Percentiles rank a stretch among this genome's conserved stretches.
phyloP scores from a whole-genome alignment of 1,140 invertebrate species.

The Hyles euphorbiae region DNA sequence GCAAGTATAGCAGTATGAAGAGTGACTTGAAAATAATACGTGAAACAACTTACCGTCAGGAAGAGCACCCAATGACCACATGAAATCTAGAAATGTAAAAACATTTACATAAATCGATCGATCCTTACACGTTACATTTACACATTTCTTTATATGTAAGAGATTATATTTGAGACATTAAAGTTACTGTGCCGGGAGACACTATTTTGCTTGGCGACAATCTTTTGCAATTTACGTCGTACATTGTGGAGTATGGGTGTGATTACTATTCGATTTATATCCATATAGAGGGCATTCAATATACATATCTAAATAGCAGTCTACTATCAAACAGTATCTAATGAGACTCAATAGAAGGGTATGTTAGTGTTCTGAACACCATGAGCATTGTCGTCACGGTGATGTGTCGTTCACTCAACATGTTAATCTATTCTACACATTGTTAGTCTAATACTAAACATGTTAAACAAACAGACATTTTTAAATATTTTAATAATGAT shows the following conservation, averaged over 20 bases:
- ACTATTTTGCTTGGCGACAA: conserved; percentile 73
- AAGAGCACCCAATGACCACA: conserved; percentile 97
- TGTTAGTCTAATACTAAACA: conserved; percentile 74
- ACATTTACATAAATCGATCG: conserved; percentile 77
- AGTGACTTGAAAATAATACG: conserved; percentile 54
- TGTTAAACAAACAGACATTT: conserved; percentile 74
- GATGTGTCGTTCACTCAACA: conserved; percentile 43
- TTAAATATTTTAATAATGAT: conserved; percentile 71
- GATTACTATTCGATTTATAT: conserved; percentile 40
- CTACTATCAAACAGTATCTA: conserved; percentile 49
- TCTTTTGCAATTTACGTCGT: conserved; percentile 26
- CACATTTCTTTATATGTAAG: conserved; percentile 43
- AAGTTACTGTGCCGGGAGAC: conserved; percentile 56
- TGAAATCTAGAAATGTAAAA: conserved; percentile 95
- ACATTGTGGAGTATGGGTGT: conserved; percentile 14
- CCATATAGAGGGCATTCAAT: conserved; percentile 40
- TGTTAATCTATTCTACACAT: conserved; percentile 72
- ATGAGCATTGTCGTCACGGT: conserved; percentile 22
- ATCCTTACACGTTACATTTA: conserved; percentile 65
- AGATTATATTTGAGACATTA: conserved; percentile 36
- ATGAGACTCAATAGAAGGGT: conserved; percentile 49
- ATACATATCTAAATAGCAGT: conserved; percentile 39
- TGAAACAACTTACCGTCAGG: conserved; percentile 90
- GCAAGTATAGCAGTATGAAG: conserved; percentile 34
- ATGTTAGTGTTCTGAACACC: conserved; percentile 58